Evolutionary conservation across 2,797 vertebrate genomes (phyloP).

Genomic region (Coregonus ussuriensis): DNA sequence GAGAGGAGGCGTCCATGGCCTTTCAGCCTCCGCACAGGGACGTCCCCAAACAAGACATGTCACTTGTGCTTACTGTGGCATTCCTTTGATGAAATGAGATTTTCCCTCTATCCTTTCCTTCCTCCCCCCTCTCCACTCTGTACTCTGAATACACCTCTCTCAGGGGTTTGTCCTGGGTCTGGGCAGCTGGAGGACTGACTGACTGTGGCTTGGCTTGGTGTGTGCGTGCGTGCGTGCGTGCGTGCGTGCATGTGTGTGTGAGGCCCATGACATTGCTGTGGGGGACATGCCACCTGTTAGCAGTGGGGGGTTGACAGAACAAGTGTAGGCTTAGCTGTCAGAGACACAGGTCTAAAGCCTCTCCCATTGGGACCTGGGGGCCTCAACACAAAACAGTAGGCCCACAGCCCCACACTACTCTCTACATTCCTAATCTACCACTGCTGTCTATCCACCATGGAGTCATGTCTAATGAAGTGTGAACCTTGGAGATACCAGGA

Average conservation of each 20-base stretch:
- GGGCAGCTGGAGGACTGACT: conserved; percentile 59
- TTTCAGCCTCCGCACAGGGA: conserved; percentile 66
- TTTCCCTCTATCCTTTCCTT: conserved; percentile 47
- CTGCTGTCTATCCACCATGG: neutral
- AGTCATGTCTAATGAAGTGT: conserved; percentile 20
- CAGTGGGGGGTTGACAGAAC: conserved; percentile 36
- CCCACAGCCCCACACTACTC: neutral
- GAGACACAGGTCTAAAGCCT: conserved; percentile 11
- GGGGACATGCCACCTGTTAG: conserved; percentile 68
- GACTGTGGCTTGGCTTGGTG: conserved; percentile 40
- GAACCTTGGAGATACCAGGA: conserved; percentile 20
- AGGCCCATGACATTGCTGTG: conserved; percentile 68
- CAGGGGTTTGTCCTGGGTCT: conserved; percentile 47
- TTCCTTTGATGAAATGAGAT: conserved; percentile 77
- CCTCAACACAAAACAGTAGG: conserved; percentile 29
- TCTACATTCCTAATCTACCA: conserved; percentile 15
- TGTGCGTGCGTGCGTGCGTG: conserved; percentile 52
- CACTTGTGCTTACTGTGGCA: conserved; percentile 63
- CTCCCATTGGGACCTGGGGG: conserved; percentile 20
- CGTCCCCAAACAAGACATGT: conserved; percentile 73
- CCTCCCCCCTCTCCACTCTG: conserved; percentile 22
- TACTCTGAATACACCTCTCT: conserved; percentile 41
- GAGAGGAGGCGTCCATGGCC: conserved; percentile 69
- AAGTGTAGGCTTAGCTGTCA: conserved; percentile 56
- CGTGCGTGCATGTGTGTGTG: conserved; percentile 52